Conservation (phyloP, 2,797 vertebrate species). For the Schizothorax lantsangensis region DNA sequence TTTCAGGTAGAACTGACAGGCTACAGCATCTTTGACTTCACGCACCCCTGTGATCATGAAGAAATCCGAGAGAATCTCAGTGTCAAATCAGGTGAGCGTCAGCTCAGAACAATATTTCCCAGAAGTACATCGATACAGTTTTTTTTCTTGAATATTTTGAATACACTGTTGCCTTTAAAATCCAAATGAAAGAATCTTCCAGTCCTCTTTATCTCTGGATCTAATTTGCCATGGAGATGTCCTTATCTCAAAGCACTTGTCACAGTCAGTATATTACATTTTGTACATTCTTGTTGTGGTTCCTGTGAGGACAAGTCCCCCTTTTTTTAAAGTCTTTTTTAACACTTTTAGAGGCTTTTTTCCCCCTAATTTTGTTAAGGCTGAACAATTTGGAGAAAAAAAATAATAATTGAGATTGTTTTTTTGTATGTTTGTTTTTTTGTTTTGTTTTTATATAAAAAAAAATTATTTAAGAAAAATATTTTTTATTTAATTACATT, state of each 20-base stretch:
- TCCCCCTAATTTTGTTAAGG: too few species aligned
- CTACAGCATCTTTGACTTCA: constrained; percentile 90
- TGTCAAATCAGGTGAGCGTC: constrained; percentile 71
- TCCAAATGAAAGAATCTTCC: neutral
- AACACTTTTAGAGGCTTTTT: neutral
- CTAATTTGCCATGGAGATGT: constrained; percentile 20
- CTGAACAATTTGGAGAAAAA: neutral
- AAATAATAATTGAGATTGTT: too few species aligned
- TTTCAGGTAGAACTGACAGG: constrained; percentile 86
- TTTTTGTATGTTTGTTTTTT: too few species aligned
- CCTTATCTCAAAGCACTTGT: constrained; percentile 38
- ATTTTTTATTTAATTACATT: neutral
- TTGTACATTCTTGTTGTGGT: constrained; percentile 45
- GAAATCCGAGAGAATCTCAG: constrained; percentile 87
- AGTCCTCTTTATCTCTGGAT: constrained; percentile 40
- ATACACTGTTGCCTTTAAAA: constrained; percentile 11
- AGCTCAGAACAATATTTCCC: neutral
- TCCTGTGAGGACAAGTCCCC: constrained; percentile 14
- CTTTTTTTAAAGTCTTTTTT: neutral
- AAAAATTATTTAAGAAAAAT: too few species aligned
- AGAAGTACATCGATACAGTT: neutral
- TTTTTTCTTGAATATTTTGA: neutral
- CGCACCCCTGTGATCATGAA: constrained; percentile 88
- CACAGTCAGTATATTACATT: constrained; percentile 43
- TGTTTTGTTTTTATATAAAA: too few species aligned